These are phyloP conservation scores for Hybos culiciformis DNA, from an alignment of 2,888 invertebrate species.

Conservation along the genomic window DNA sequence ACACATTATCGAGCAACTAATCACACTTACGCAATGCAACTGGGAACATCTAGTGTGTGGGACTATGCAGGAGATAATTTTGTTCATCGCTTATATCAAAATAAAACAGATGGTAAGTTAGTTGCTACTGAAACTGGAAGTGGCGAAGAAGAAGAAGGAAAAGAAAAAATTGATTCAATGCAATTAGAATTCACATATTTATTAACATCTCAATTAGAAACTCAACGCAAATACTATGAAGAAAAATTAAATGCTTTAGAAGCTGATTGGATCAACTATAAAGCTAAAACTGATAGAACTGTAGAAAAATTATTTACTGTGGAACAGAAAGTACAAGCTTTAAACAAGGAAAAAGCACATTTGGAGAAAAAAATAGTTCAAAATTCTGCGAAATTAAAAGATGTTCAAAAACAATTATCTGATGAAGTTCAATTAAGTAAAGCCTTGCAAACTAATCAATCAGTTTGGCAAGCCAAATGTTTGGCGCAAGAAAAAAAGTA, in stretches of 20 bases:
- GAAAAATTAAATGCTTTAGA: conserved; percentile 51
- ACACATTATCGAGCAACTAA: conserved; percentile 90
- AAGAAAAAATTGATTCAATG: conserved; percentile 85
- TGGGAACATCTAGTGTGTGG: conserved; percentile 96
- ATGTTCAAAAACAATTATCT: conserved; percentile 53
- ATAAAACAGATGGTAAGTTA: conserved; percentile 91
- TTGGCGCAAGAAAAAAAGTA: conserved; percentile 40
- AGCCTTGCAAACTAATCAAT: conserved; percentile 61
- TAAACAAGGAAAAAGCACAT: conserved; percentile 50
- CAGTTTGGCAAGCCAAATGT: conserved; percentile 53
- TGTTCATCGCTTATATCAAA: conserved; percentile 86
- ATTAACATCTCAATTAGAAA: conserved; percentile 87
- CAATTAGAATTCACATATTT: conserved; percentile 95
- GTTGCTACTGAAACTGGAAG: conserved; percentile 63
- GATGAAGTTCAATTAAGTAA: conserved; percentile 79
- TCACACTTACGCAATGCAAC: conserved; percentile 93
- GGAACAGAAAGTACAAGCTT: conserved; percentile 38
- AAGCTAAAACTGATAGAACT: conserved; percentile 39
- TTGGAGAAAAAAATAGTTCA: conserved; percentile 58
- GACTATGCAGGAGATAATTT: conserved; percentile 94
- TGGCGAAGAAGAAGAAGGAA: conserved; percentile 40
- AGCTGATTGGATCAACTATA: conserved; percentile 43
- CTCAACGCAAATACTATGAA: conserved; percentile 86
- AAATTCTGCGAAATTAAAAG: conserved; percentile 47
- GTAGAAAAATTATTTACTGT: conserved; percentile 37